A percentile compares a stretch with the other conserved stretches of the same genome.
These are phyloP conservation scores for Eulemur rufifrons DNA, from an alignment of 2,113 vertebrate genomes.

Conservation along the genomic window DNA sequence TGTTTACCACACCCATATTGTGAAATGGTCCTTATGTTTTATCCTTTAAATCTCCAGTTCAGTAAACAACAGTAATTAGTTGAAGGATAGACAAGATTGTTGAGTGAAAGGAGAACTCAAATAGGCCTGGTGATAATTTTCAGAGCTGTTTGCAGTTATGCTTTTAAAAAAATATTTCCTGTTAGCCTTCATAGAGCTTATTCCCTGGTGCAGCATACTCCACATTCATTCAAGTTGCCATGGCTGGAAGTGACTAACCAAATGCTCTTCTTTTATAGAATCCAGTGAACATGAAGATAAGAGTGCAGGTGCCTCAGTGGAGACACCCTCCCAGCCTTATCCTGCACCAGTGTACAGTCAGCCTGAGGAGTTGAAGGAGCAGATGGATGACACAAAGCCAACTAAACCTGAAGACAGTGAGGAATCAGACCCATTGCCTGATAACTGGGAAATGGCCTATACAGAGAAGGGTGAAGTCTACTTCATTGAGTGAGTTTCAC, in stretches of 20 bases:
- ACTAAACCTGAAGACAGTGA: constrained; percentile 92
- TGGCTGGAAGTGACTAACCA: not conserved
- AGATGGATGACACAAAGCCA: constrained; percentile 87
- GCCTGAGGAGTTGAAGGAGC: constrained; percentile 88
- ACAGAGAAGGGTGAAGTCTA: constrained; percentile 99
- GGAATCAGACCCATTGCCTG: constrained; percentile 93
- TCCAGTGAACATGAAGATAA: constrained; percentile 98
- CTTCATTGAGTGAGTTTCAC: constrained; percentile 96
- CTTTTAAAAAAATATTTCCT: not conserved
- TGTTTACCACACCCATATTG: not conserved
- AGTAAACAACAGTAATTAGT: not conserved
- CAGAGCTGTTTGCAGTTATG: not conserved
- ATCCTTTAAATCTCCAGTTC: not conserved
- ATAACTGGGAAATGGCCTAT: constrained; percentile 99
- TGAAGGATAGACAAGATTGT: not conserved
- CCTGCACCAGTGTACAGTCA: constrained; percentile 88
- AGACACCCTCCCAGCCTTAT: constrained; percentile 88
- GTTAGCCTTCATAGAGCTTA: not conserved
- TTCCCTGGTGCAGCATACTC: not conserved
- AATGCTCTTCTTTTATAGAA: constrained; percentile 84
- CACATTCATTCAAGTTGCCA: not conserved
- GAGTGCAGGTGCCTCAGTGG: constrained; percentile 90
- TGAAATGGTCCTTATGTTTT: not conserved
- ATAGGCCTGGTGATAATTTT: not conserved
- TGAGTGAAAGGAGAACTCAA: not conserved